Base-by-base conservation (phyloP, 2,888 invertebrate genomes). In the Epistrophe grossulariae region DNA sequence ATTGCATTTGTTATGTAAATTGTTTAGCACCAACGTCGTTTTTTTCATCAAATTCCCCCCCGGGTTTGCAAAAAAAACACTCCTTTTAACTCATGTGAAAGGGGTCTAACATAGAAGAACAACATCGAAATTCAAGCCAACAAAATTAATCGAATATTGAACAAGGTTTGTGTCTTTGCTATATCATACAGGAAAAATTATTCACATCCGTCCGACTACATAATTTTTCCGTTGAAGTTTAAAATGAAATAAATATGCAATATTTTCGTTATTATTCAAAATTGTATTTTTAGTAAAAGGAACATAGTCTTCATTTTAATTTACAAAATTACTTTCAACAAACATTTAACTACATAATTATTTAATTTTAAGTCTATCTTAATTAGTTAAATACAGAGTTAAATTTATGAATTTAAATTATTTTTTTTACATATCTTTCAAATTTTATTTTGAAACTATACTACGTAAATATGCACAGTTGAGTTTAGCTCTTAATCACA, bases 291-390 rank as follows among this genome's bases (percentile, higher is more conserved):
- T 55, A 87, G 66, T 76, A 79, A 82, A 87, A 87, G 87, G 87
- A 87, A 87, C 87, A 87, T 83, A 70, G 55, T 40, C 43, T 60
- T 24, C 50, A 70, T 74, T 85, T 85, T 74, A 85, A 83, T 79
- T 87, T 87, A 87, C 82, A 87, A 87, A 87, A 83, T 55, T 87
- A 87, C 66, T 28, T 43, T 71, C 38, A 81, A 50, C 79, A 73
- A 87, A 87, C 83, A 83, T 66, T 79, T 55, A 82, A 82, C 66
- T 87, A 43, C 40, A 28, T 17, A 55, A 38, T n/a, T 55, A 68
- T 19, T 48, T 7, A 79, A 40, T 17, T 68, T 38, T 40, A 76
- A 17, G 19, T 48, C 73, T 83, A 83, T 45, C 77, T 81, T 85
- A 81, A 38, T 38, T 28, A 48, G n/a, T 62, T 81, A 85, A 70